Evolutionary conservation across 2,888 invertebrate species (phyloP).

Genomic region (Bedellia somnulentella): DNA sequence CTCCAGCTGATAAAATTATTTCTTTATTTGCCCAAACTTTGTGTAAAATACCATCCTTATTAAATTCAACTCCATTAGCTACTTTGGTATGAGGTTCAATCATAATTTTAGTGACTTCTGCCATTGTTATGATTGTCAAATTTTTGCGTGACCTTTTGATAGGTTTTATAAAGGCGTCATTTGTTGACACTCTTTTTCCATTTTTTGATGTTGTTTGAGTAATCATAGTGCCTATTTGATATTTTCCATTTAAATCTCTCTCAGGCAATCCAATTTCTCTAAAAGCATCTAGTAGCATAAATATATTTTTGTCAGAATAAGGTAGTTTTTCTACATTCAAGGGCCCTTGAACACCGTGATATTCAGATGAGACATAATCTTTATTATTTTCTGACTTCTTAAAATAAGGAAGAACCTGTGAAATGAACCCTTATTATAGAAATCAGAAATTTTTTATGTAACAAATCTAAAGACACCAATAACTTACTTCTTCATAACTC

Average conservation of each 20-base stretch:
- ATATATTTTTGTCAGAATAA: conserved; percentile 58
- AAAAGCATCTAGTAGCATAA: conserved; percentile 58
- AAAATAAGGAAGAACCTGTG: conserved; percentile 66
- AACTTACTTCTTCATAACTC: conserved; percentile 54
- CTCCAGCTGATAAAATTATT: conserved; percentile 61
- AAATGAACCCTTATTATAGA: conserved; percentile 7
- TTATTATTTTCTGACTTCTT: conserved; percentile 65
- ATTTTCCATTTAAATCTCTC: conserved; percentile 57
- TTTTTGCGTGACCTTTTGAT: conserved; percentile 53
- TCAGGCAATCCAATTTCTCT: conserved; percentile 59
- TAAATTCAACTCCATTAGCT: conserved; percentile 28
- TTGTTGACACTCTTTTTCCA: conserved; percentile 63
- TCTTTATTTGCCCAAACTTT: conserved; percentile 50
- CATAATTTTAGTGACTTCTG: conserved; percentile 56
- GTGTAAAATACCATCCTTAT: conserved; percentile 17
- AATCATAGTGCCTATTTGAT: conserved; percentile 63
- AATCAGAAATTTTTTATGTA: not conserved
- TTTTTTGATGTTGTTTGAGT: conserved; percentile 61
- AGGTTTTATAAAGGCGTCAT: conserved; percentile 65
- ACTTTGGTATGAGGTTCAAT: conserved; percentile 34
- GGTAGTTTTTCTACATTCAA: conserved; percentile 63
- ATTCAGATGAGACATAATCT: conserved; percentile 46
- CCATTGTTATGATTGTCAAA: conserved; percentile 41
- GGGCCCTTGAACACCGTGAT: conserved; percentile 62
- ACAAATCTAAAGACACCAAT: too few relatives aligned